A percentile compares a stretch with the other conserved stretches of the same genome.
phyloP scores from a whole-genome alignment of 1,140 invertebrate genomes.

The Aphelenchoides fujianensis region DNA sequence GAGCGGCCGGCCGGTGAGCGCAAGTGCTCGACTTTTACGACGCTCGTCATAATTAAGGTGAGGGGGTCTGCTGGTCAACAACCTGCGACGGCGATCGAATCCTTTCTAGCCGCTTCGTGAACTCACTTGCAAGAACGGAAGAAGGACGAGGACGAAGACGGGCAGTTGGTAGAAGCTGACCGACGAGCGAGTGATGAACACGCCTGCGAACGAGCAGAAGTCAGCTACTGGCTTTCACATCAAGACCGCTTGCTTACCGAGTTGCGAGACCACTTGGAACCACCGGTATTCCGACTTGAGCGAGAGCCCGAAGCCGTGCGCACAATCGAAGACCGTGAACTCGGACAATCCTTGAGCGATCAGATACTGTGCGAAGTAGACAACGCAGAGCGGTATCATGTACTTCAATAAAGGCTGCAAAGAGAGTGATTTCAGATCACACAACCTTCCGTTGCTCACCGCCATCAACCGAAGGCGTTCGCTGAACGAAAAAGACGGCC shows the following conservation, averaged over 20 bases:
- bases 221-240: no score
- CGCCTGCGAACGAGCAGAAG: no score
- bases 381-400: constrained; percentile 75
- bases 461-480: neutral
- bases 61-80: no score
- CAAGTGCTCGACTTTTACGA: no score
- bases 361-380: constrained; percentile 82
- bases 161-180: constrained; percentile 71
- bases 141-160: constrained; percentile 72
- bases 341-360: constrained; percentile 84
- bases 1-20: no score
- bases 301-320: constrained; percentile 36
- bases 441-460: no score
- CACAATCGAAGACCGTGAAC: constrained; percentile 65
- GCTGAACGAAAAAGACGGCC: neutral
- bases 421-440: neutral
- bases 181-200: constrained; percentile 80
- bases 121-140: constrained; percentile 73
- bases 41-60: no score
- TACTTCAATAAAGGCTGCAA: constrained; percentile 68
- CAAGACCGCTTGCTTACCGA: no score
- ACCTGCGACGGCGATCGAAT: no score
- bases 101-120: no score
- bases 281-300: constrained; percentile 72
- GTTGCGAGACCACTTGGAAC: constrained; percentile 79